Percentiles rank a stretch among this genome's conserved stretches.
Conservation (phyloP, 2,113 vertebrate genomes). For the Brachypteracias leptosomus region DNA sequence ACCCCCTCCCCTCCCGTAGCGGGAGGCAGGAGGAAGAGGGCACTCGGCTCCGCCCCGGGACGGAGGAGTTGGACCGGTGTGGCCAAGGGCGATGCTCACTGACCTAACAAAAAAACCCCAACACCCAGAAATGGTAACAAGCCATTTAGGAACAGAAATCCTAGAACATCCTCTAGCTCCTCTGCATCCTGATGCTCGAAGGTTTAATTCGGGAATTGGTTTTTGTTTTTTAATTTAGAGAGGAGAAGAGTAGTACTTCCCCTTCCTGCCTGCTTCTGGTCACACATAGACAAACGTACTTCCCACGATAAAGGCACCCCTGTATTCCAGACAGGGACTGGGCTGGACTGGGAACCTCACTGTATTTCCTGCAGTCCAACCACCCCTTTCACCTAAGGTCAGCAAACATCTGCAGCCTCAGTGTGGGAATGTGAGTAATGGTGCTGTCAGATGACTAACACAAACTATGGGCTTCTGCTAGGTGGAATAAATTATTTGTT, state of each 20-base stretch:
- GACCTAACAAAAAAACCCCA: not conserved
- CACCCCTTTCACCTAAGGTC: constrained; percentile 58
- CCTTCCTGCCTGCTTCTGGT: not conserved
- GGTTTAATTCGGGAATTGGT: not conserved
- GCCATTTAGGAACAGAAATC: not conserved
- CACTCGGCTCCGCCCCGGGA: too few relatives aligned
- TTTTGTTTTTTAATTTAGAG: not conserved
- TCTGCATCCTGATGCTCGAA: not conserved
- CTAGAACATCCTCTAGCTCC: not conserved
- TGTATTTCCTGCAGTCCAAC: constrained; percentile 48
- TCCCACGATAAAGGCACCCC: not conserved
- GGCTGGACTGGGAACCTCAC: constrained; percentile 10
- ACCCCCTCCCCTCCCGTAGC: not conserved
- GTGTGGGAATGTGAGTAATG: constrained; percentile 50
- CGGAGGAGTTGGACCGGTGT: accelerated
- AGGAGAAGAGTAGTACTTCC: constrained; percentile 32
- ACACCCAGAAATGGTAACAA: not conserved
- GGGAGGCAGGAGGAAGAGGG: not conserved
- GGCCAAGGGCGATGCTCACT: not conserved
- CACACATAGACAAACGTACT: not conserved
- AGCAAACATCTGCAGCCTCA: constrained; percentile 71
- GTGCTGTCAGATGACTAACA: not conserved
- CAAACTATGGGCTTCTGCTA: not conserved
- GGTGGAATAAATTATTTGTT: not conserved
- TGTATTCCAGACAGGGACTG: not conserved